Evolutionary conservation across 2,888 invertebrate species (phyloP).

Genomic region (Sminthurides aquaticus): DNA sequence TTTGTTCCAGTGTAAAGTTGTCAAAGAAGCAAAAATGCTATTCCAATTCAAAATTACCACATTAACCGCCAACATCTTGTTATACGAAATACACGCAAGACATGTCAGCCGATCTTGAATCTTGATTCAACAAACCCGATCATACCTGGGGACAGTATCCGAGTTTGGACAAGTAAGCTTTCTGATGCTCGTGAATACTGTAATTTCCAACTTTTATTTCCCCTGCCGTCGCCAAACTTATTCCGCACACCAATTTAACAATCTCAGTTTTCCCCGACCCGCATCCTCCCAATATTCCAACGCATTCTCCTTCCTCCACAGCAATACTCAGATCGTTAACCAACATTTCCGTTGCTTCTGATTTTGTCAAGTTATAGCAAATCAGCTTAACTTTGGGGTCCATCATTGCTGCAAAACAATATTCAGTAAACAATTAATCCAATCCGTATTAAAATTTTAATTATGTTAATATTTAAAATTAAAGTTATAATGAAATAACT

Average conservation of each 20-base stretch:
- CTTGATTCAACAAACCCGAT: neutral
- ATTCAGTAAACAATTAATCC: no score
- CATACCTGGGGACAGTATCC: slow-evolving; percentile 35
- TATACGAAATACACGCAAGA: no score
- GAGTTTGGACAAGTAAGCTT: slow-evolving; percentile 27
- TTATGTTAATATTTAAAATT: no score
- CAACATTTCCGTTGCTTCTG: slow-evolving; percentile 23
- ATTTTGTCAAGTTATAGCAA: slow-evolving; percentile 24
- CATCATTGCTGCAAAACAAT: slow-evolving; percentile 15
- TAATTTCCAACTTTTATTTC: slow-evolving; percentile 25
- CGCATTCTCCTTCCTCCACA: slow-evolving; percentile 30
- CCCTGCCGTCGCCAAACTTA: slow-evolving; percentile 29
- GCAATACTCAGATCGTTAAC: slow-evolving; percentile 30
- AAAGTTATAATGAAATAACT: no score
- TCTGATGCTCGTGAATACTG: slow-evolving; percentile 25
- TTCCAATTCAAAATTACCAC: no score
- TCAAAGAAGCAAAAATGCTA: slow-evolving; percentile 24
- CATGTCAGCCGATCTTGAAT: no score
- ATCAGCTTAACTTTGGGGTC: slow-evolving; percentile 15
- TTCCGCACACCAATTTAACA: slow-evolving; percentile 28
- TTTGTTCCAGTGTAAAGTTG: slow-evolving; percentile 30
- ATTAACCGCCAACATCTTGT: no score
- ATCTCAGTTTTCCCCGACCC: slow-evolving; percentile 29
- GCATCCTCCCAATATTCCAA: slow-evolving; percentile 34
- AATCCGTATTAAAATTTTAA: no score